Evolutionary conservation across 2,113 vertebrate species (phyloP), one percentile per base, ranked within the genome.

Genomic region (Stegastes partitus): DNA sequence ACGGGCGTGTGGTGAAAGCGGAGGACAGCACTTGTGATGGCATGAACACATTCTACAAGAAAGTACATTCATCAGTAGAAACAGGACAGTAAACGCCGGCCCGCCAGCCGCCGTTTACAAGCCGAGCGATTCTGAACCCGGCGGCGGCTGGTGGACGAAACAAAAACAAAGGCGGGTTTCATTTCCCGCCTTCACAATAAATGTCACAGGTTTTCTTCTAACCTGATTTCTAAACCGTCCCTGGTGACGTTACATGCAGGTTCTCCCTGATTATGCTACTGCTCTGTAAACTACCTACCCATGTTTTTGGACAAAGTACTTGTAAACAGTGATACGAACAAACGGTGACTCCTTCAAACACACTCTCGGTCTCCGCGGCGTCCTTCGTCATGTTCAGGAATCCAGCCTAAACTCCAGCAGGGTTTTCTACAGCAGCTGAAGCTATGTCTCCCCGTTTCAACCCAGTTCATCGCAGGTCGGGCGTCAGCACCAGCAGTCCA

Each of bases 61-160:
- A 88, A 86, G 69, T 85, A 93, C 91, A 93, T 91, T 94, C 91
- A 89, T 76, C 71, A 73, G 6, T 83, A 84, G 44, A 80, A 83
- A 80, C 63, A 45, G 59, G 70, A 85, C 34, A 42, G 45, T 11
- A 64, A 64, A 70, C 11, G 5, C 4, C 39, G 4, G 25, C 2
- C 55, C 21, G 16, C 34, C 34, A n/a, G 22, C 44, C 28, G 3
- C 21, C n/a, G 50, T 81, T 74, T 68, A 84, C 72, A 79, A 65
- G 74, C 45, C 58, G 50, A 11, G 10, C 57, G 44, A 12, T n/a
- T n/a, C 74, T 51, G 34, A 42, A 42, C 12, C 8, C 31, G 31
- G 10, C 11, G 12, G 74, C 3, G 56, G 67, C 81, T 71, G 58
- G 21, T 31, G 11, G 25, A 81, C 50, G 42, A 25, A 63, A 76